phyloP scores from a whole-genome alignment of 2,113 vertebrate species.

The Neodon shergylaensis region DNA sequence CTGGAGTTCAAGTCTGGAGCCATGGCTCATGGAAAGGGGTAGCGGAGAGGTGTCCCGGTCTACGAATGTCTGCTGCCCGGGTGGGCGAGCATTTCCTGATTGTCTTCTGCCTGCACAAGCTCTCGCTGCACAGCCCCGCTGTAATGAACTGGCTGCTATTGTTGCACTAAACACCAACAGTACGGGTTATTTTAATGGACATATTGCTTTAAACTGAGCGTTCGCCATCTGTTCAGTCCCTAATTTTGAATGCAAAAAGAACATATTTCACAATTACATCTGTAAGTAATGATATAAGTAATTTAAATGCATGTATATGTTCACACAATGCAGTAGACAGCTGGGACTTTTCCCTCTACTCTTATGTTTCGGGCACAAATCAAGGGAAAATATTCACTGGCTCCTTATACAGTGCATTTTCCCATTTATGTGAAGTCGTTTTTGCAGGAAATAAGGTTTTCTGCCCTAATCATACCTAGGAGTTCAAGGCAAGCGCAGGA shows the following conservation, averaged over 20 bases:
- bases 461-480: constrained; percentile 67
- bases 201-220: constrained; percentile 87
- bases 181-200: constrained; percentile 87
- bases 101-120: accelerated
- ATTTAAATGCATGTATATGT: constrained; percentile 91
- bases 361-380: constrained; percentile 81
- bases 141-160: constrained; percentile 78
- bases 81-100: accelerated
- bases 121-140: neutral
- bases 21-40: neutral
- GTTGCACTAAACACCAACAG: constrained; percentile 82
- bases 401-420: constrained; percentile 69
- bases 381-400: constrained; percentile 78
- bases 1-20: neutral
- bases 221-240: constrained; percentile 88
- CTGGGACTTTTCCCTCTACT: constrained; percentile 81
- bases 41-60: accelerated
- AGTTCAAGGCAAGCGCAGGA: constrained; percentile 83
- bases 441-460: constrained; percentile 67
- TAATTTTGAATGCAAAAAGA: constrained; percentile 88
- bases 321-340: constrained; percentile 86
- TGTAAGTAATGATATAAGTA: constrained; percentile 91
- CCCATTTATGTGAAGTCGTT: constrained; percentile 67
- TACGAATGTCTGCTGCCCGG: accelerated
- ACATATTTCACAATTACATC: constrained; percentile 91